Base-by-base conservation (phyloP, 2,113 vertebrate species). In the Crotalus helleri region DNA sequence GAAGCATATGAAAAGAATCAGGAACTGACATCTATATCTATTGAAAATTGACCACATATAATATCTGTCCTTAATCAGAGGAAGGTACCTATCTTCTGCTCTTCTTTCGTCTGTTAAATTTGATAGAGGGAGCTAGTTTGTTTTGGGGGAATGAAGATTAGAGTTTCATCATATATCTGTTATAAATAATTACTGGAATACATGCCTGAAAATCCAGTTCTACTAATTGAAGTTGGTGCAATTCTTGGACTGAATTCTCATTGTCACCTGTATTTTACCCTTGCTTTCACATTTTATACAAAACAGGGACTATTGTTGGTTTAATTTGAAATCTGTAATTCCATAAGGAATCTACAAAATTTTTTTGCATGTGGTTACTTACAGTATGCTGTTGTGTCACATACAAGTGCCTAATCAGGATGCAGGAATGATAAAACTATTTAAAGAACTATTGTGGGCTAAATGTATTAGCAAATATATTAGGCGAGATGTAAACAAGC, bases 1-100 rank as follows among this genome's bases (percentile, higher is more conserved):
- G 93, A 96, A 97, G 98, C 96, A 97, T 97, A 98, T 98, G 98
- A 98, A 97, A 98, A 98, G 95, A 93, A 94, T 91, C 59, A 11
- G 92, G 92, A 96, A 95, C 94, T 6, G 5, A 58, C 95, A 94
- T 96, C n/a, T 95, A 92, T 96, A 96, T 92, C 94, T 96, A 97
- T 96, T 97, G 97, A 97, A 98, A 97, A 97, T 95, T 91, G 87
- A 97, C 94, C 96, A 94, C 95, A 96, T 96, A 9, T 51, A 96
- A 97, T 95, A 96, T 98, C 97, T 98, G 97, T 98, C 96, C 97
- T 59, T 94, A 54, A 49, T 91, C 93, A 46, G 89, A 96, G 95
- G 96, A 96, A 97, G 97, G 96, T 94, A 96, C 94, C 91, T 95
- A 85, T 94, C 88, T 92, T 87, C 95, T 49, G 1, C 59, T 94